phyloP scores from a whole-genome alignment of 2,888 invertebrate genomes.

The Apodemia zela region DNA sequence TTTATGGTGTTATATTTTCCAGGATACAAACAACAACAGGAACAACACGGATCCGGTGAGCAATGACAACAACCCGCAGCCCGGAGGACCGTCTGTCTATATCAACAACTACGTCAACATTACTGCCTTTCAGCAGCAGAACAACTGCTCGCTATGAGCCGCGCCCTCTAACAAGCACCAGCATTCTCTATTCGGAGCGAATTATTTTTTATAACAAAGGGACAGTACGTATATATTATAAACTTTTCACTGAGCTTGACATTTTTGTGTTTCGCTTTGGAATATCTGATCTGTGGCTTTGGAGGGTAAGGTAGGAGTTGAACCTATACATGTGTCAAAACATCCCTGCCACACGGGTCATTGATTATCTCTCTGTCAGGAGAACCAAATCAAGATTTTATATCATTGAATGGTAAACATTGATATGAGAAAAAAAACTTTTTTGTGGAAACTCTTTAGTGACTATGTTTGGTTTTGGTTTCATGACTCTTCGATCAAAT shows the following conservation, averaged over 20 bases:
- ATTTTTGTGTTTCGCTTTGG: too few relatives aligned
- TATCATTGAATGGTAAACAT: too few relatives aligned
- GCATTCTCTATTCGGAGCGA: not conserved
- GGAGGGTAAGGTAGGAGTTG: too few relatives aligned
- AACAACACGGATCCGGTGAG: slow-evolving; percentile 28
- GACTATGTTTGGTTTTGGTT: too few relatives aligned
- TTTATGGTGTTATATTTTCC: slow-evolving; percentile 16
- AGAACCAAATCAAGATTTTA: too few relatives aligned
- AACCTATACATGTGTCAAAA: too few relatives aligned
- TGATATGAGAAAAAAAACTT: too few relatives aligned
- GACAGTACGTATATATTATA: not conserved
- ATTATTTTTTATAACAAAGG: not conserved
- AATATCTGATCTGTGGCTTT: too few relatives aligned
- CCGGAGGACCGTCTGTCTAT: slow-evolving; percentile 34
- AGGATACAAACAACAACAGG: slow-evolving; percentile 46
- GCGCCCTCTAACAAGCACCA: not conserved
- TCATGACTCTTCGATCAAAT: too few relatives aligned
- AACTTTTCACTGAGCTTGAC: not conserved
- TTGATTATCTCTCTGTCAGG: too few relatives aligned
- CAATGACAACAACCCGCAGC: slow-evolving; percentile 18
- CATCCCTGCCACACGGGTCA: too few relatives aligned
- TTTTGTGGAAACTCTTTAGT: too few relatives aligned
- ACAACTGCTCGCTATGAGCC: slow-evolving; percentile 27
- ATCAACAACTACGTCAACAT: slow-evolving; percentile 42
- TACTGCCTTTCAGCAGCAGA: slow-evolving; percentile 37